Conservation (phyloP, 2,888 invertebrate genomes). For the Rotaria macrura region DNA sequence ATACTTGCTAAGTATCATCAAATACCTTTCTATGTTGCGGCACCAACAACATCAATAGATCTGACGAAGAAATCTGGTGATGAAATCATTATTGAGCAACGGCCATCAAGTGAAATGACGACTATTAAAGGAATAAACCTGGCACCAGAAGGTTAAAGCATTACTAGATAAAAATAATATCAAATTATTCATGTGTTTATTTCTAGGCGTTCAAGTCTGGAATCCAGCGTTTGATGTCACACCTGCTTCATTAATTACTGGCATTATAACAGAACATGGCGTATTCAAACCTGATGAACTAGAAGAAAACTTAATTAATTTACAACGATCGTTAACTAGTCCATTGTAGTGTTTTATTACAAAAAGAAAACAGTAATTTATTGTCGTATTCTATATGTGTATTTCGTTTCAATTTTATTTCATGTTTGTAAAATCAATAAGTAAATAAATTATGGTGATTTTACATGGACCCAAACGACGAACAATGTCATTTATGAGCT, state of each 20-base stretch:
- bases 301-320: constrained; percentile 17
- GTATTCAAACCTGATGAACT: constrained; percentile 55
- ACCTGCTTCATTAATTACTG: constrained; percentile 76
- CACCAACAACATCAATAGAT: constrained; percentile 80
- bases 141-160: constrained; percentile 65
- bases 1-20: constrained; percentile 77
- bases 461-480: not conserved
- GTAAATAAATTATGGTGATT: not conserved
- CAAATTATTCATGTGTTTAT: constrained; percentile 23
- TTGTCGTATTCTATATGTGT: not conserved
- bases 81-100: constrained; percentile 80
- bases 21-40: constrained; percentile 88
- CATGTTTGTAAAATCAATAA: not conserved
- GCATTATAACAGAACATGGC: constrained; percentile 82
- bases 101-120: constrained; percentile 81
- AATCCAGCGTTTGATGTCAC: constrained; percentile 98
- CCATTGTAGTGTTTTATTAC: not conserved
- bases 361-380: not conserved
- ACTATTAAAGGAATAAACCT: constrained; percentile 73
- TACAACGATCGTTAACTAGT: not conserved
- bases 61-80: constrained; percentile 66
- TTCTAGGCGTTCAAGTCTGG: constrained; percentile 78
- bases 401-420: not conserved
- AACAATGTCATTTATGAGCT: too few species aligned
- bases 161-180: not conserved